Evolutionary conservation across 2,888 invertebrate genomes (phyloP).

Genomic region (Xanthia icteritia): DNA sequence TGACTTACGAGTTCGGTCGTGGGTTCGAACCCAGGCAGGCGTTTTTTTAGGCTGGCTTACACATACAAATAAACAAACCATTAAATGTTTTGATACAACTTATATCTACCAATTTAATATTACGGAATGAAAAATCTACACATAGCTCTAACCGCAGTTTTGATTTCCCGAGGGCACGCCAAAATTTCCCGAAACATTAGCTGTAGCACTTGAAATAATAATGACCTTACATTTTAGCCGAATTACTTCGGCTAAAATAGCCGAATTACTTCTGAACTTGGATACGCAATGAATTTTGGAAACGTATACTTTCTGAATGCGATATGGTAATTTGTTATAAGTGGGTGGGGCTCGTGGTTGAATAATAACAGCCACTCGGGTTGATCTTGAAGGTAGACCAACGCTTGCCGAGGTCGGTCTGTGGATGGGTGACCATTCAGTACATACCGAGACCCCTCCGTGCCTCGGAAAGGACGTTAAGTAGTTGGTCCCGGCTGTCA

Average conservation of each 20-base stretch:
- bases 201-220: constrained; percentile 59
- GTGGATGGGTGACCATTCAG: background rate
- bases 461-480: background rate
- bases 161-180: constrained; percentile 56
- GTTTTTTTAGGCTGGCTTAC: background rate
- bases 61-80: constrained; percentile 3
- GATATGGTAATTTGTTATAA: constrained; percentile 22
- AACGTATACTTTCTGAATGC: constrained; percentile 16
- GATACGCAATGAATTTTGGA: constrained; percentile 42
- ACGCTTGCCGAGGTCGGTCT: background rate
- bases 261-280: constrained; percentile 54
- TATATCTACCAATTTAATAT: constrained; percentile 21
- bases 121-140: constrained; percentile 43
- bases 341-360: background rate
- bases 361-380: background rate
- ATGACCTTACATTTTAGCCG: constrained; percentile 55
- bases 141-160: constrained; percentile 43
- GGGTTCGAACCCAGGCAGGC: background rate
- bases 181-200: constrained; percentile 55
- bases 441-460: background rate
- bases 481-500: background rate
- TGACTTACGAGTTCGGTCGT: background rate
- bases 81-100: constrained; percentile 12
- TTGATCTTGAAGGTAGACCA: background rate
- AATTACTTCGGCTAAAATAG: constrained; percentile 59